Conservation (phyloP, 2,888 invertebrate species). For the Melanargia galathea region DNA sequence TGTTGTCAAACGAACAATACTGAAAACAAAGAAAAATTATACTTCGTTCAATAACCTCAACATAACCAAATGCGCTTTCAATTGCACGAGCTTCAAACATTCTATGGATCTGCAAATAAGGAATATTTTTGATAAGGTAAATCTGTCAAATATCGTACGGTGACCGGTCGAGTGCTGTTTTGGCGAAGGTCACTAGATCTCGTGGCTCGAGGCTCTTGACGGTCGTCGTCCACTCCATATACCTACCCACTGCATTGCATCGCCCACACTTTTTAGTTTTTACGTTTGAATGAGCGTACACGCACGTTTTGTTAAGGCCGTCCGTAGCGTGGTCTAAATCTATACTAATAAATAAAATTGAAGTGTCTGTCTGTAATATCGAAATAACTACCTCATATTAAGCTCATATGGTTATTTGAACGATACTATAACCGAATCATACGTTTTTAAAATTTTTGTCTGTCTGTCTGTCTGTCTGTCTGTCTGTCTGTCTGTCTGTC, state of each 20-base stretch:
- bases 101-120: background rate
- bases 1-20: no score
- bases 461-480: no score
- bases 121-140: background rate
- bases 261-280: slow-evolving; percentile 21
- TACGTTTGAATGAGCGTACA: slow-evolving; percentile 34
- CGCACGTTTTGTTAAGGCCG: slow-evolving; percentile 30
- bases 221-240: slow-evolving; percentile 30
- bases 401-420: no score
- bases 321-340: background rate
- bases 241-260: slow-evolving; percentile 10
- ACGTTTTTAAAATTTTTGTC: no score
- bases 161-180: slow-evolving; percentile 19
- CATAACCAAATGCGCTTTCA: background rate
- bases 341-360: no score
- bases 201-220: slow-evolving; percentile 29
- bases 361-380: no score
- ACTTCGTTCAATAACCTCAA: no score
- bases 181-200: slow-evolving; percentile 28
- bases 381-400: no score
- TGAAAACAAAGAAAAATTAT: no score
- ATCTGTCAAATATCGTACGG: slow-evolving; percentile 13
- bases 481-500: no score
- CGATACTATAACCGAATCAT: no score
- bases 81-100: background rate